Base-by-base conservation (phyloP, 2,888 invertebrate species). In the Tineola bisselliella region DNA sequence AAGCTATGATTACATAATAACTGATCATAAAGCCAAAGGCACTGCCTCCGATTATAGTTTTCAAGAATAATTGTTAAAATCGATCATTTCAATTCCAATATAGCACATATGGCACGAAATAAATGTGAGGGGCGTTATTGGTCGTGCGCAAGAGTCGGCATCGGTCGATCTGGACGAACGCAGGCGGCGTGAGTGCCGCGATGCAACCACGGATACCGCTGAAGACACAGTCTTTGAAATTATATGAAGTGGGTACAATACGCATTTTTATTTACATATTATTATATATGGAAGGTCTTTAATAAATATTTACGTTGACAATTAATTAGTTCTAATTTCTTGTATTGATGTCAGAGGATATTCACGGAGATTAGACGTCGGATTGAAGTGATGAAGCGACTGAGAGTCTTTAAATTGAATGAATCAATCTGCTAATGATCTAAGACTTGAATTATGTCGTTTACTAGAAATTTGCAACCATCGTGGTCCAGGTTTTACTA, bases 41-140 rank as follows among this genome's bases (percentile, higher is more conserved):
- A 43, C 3, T 13, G 48, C 8, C n/a, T 15, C 48, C 17, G 48
- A 48, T 13, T 48, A 48, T 48, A 48, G 48, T n/a, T n/a, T 3
- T 48, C 48, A n/a, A 8, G 38, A 48, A 48, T 10, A 48, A 48
- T 48, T 48, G 48, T 48, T 48, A 48, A 54, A 54, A 54, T 54
- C 25, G 17, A 54, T 54, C 54, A 54, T 54, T 54, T 54, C 54
- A 18, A 25, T 25, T 54, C 25, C 25, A 13, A 48, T 48, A 18
- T 15, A 33, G 58, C 58, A 58, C 33, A 58, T 33, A 31, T 58
- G 58, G 17, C 13, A 25, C 31, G 30, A 58, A 58, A 58, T 58
- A 33, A 58, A 58, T 58, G 58, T 33, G 33, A 31, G 3, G 58
- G 58, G 58, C 58, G 58, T 10, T 13, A 11, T 13, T 25, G 33